Conservation (phyloP, 2,113 vertebrate species). For the Gorsachius goisagi region DNA sequence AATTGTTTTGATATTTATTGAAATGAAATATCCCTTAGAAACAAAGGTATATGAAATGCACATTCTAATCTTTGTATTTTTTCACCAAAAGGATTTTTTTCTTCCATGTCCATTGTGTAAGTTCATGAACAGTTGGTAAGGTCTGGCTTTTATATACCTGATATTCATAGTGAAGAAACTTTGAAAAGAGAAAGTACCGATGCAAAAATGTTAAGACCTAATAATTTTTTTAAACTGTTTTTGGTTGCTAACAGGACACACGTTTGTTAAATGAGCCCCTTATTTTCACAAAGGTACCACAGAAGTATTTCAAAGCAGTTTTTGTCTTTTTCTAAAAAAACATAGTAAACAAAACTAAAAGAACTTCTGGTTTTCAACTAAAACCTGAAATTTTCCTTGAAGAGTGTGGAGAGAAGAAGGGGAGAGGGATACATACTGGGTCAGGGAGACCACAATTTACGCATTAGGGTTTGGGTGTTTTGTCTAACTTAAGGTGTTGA, state of each 20-base stretch:
- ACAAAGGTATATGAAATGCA: neutral
- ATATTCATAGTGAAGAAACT: conserved; percentile 51
- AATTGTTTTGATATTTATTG: neutral
- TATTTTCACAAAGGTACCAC: neutral
- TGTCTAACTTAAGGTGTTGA: neutral
- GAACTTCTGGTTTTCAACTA: neutral
- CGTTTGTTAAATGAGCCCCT: neutral
- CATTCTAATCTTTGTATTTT: neutral
- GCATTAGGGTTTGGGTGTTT: neutral
- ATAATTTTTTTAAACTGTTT: neutral
- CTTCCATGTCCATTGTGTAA: neutral
- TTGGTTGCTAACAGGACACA: neutral
- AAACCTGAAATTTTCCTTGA: neutral
- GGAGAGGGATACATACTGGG: neutral
- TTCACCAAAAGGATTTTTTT: conserved; percentile 12
- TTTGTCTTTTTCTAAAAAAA: neutral
- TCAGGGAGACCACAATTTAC: neutral
- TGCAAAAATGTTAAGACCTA: neutral
- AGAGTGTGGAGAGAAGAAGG: neutral
- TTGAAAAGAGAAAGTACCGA: neutral
- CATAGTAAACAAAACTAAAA: neutral
- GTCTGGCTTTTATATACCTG: conserved; percentile 26
- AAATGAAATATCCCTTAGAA: conserved; percentile 6
- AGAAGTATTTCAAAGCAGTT: neutral
- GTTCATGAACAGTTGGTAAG: neutral